These are phyloP conservation scores for Hucho hucho DNA, from an alignment of 2,113 vertebrate species.

Conservation along the genomic window DNA sequence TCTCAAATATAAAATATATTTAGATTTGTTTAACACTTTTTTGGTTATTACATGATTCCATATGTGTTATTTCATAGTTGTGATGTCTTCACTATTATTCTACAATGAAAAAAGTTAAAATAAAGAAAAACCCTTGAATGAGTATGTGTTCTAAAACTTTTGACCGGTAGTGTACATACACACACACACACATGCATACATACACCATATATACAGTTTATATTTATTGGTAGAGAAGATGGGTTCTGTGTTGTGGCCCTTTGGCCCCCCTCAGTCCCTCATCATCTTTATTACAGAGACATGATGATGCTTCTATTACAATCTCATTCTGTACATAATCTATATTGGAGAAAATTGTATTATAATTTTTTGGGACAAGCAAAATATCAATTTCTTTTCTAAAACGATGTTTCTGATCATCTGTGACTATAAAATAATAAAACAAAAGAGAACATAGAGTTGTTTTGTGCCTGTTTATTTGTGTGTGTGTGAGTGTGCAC, in stretches of 20 bases:
- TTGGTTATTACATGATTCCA: too few species aligned
- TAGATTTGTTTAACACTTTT: too few species aligned
- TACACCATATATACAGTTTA: conserved; percentile 71
- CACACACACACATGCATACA: conserved; percentile 65
- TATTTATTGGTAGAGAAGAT: conserved; percentile 74
- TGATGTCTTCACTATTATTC: too few species aligned
- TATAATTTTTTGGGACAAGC: conserved; percentile 72
- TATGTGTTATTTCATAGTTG: too few species aligned
- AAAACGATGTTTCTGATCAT: conserved; percentile 79
- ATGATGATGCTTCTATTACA: conserved; percentile 61
- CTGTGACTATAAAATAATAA: conserved; percentile 76
- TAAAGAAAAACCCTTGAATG: too few species aligned
- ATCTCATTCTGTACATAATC: conserved; percentile 75
- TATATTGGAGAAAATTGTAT: conserved; percentile 76
- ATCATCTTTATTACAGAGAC: conserved; percentile 57
- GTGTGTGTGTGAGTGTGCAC: neutral
- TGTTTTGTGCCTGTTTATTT: neutral
- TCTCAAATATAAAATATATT: too few species aligned
- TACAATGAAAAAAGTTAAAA: too few species aligned
- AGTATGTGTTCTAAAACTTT: too few species aligned
- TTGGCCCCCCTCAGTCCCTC: too few species aligned
- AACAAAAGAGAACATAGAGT: conserved; percentile 46
- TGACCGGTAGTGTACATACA: conserved; percentile 4
- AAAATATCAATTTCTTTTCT: conserved; percentile 75
- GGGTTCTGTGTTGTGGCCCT: conserved; percentile 47